phyloP scores from a whole-genome alignment of 2,888 invertebrate genomes.

The Lasioglossum marginatum region DNA sequence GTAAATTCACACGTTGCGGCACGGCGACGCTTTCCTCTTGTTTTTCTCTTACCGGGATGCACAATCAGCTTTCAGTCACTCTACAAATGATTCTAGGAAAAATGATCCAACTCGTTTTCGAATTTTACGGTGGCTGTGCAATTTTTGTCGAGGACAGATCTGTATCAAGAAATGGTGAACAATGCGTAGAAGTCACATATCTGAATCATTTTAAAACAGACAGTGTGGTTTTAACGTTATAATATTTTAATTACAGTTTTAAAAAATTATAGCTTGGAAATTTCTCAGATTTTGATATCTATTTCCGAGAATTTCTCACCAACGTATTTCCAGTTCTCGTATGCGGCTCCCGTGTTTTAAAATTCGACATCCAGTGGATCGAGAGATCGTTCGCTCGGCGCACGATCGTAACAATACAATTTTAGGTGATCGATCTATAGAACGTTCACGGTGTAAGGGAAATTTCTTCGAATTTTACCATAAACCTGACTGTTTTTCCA shows the following conservation, averaged over 20 bases:
- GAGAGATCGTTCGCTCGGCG: neutral
- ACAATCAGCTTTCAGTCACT: neutral
- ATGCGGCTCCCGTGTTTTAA: neutral
- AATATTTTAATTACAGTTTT: neutral
- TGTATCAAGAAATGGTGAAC: neutral
- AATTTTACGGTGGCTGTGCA: neutral
- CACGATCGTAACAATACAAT: constrained; percentile 2
- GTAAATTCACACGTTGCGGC: neutral
- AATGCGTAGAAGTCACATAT: neutral
- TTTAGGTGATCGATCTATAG: neutral
- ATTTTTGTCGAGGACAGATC: neutral
- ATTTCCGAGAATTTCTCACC: neutral
- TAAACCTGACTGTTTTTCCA: constrained; percentile 33
- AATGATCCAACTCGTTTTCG: neutral
- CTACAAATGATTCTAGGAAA: neutral
- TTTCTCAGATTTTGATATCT: neutral
- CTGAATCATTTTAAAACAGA: neutral
- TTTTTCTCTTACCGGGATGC: neutral
- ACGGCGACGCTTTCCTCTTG: neutral
- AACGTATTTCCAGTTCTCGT: neutral
- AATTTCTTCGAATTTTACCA: constrained; percentile 35
- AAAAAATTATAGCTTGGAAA: too few relatives aligned
- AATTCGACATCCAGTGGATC: neutral
- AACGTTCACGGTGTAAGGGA: constrained; percentile 1
- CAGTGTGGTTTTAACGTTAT: neutral